Base-by-base conservation (phyloP, 1,140 invertebrate genomes). In the Pemphigus obesinymphae region DNA sequence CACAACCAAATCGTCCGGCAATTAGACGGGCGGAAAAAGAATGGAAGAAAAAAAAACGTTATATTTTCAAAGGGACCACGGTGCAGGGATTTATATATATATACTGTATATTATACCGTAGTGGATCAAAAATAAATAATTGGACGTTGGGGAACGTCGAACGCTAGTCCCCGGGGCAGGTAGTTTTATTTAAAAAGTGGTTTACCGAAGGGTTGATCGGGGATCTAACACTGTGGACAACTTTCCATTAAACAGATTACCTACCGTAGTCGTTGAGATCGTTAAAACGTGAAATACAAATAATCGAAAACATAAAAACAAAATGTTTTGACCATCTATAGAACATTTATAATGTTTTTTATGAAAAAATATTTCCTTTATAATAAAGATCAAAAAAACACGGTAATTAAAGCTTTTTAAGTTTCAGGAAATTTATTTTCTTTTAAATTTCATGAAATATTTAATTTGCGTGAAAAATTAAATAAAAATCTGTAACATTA, bases 171-270 rank as follows among this genome's bases (percentile, higher is more conserved):
- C 72, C 10, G 48, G 48, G 72, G 72, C 75, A 58, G 75, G 53
- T 58, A 78, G 31, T 78, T 78, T 78, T 78, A 40, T 37, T 55
- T 40, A 40, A 78, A n/a, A 78, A 58, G 50, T 34, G 75, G 75
- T 78, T 78, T 78, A 29, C 75, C 48, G 72, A 53, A 75, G 72
- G 72, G 75, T 58, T 37, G 45, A 13, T 20, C 20, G 48, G n/a
- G 20, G 20, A 40, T 58, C 26, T 48, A 50, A 75, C 45, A n/a
- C 40, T n/a, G 45, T n/a, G 55, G 43, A 76, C 48, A n/a, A 58
- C n/a, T 58, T 78, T 78, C 75, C 50, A 58, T 78, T 55, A 55
- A 78, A 78, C 75, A 55, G 50, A 78, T 78, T 55, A 78, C 75
- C 31, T n/a, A n/a, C n/a, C n/a, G n/a, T n/a, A n/a, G 75, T 58